Percentiles rank a stretch among this genome's conserved stretches.
These are phyloP conservation scores for Leistus spinibarbis DNA, from an alignment of 2,888 invertebrate species.

Conservation along the genomic window DNA sequence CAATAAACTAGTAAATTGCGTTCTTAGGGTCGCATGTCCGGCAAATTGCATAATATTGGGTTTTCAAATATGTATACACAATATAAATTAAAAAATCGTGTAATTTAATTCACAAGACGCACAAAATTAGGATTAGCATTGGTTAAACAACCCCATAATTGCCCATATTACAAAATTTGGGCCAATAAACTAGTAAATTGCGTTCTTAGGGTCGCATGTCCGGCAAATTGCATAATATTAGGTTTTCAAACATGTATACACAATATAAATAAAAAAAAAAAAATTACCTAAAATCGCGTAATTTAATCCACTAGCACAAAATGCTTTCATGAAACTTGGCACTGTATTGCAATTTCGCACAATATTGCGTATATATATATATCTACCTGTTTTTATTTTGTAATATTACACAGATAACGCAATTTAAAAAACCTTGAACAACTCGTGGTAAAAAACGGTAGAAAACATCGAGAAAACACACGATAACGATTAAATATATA, in stretches of 20 bases:
- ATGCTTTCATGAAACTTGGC: neutral
- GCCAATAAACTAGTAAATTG: no score
- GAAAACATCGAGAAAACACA: slow-evolving; percentile 2
- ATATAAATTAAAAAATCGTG: neutral
- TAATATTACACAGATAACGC: slow-evolving; percentile 16
- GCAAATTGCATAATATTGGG: neutral
- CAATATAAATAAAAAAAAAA: neutral
- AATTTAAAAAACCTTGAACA: slow-evolving; percentile 11
- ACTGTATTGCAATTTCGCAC: neutral
- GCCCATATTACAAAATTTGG: no score
- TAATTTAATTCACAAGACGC: neutral
- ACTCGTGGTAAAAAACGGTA: slow-evolving; percentile 8
- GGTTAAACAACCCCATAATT: no score
- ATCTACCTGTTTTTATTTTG: slow-evolving; percentile 22
- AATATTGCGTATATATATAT: no score
- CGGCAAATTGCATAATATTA: neutral
- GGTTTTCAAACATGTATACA: neutral
- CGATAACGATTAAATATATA: slow-evolving; percentile 14
- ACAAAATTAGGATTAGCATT: no score
- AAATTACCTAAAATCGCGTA: neutral
- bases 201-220: neutral
- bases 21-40: neutral
- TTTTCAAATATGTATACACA: neutral
- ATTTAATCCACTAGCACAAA: neutral
- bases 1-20: no score